Evolutionary conservation across 2,113 vertebrate genomes (phyloP).

Genomic region (Neodon shergylaensis): DNA sequence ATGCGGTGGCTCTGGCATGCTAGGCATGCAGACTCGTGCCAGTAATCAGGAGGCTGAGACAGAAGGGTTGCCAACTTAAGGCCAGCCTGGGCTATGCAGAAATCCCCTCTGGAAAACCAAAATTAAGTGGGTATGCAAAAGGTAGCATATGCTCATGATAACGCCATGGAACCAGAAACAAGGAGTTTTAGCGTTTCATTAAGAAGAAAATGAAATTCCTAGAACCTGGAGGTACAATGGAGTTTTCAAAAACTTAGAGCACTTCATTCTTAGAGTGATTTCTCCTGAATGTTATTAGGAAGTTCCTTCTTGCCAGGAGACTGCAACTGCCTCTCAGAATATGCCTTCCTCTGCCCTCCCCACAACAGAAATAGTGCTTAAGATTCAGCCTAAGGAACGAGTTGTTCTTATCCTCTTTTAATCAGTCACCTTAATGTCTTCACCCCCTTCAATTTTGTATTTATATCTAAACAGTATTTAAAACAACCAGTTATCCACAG

Average conservation of each 20-base stretch:
- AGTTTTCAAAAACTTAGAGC: neutral
- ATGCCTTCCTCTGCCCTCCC: neutral
- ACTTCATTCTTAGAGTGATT: conserved; percentile 10
- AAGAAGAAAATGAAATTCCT: conserved; percentile 27
- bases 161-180: conserved; percentile 20
- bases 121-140: conserved; percentile 1
- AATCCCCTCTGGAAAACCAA: neutral
- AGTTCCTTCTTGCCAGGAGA: conserved; percentile 38
- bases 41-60: neutral
- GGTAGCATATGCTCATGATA: neutral
- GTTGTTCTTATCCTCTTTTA: conserved; percentile 22
- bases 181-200: neutral
- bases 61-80: neutral
- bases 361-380: neutral
- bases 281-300: conserved; percentile 14
- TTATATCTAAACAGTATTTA: conserved; percentile 23
- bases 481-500: conserved; percentile 32
- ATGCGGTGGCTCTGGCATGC: neutral
- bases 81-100: neutral
- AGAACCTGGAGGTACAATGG: neutral
- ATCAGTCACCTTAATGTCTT: neutral
- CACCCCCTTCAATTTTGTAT: neutral
- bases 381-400: conserved; percentile 9
- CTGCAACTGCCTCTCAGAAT: conserved; percentile 10
- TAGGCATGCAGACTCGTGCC: neutral